Conservation (phyloP, 2,888 invertebrate species). For the Apocheima hispidaria region DNA sequence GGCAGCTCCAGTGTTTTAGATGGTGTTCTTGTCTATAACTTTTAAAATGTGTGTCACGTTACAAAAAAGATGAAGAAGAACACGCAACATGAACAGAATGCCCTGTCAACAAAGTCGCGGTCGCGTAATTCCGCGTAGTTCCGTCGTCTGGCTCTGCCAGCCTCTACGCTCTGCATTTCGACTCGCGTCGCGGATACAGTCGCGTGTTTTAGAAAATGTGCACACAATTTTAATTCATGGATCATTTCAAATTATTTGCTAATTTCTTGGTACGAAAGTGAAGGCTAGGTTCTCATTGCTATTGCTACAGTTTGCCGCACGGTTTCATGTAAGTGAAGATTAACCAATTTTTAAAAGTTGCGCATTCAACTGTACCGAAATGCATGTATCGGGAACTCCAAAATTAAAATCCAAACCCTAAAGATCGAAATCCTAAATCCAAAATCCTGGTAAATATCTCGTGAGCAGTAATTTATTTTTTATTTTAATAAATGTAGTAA, state of each 20-base stretch:
- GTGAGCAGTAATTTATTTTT: too few species aligned
- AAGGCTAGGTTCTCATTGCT: neutral
- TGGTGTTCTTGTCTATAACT: too few species aligned
- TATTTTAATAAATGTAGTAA: too few species aligned
- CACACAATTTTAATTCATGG: neutral
- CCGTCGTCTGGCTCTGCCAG: too few species aligned
- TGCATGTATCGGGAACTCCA: too few species aligned
- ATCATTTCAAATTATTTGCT: neutral
- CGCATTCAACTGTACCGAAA: neutral
- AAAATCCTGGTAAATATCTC: too few species aligned
- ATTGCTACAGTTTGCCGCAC: neutral
- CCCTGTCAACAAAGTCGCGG: slow-evolving; percentile 1
- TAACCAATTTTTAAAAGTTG: neutral
- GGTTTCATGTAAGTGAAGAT: slow-evolving; percentile 2
- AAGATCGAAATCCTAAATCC: too few species aligned
- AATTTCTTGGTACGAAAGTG: neutral
- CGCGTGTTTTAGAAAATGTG: slow-evolving; percentile 1
- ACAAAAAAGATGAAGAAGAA: neutral
- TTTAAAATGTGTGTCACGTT: neutral
- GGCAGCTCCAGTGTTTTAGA: too few species aligned
- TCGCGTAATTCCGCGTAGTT: neutral
- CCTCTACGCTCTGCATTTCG: neutral
- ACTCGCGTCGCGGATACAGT: neutral
- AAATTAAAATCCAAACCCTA: too few species aligned
- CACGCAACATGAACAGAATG: slow-evolving; percentile 14